A percentile compares a stretch with the other conserved stretches of the same genome.
Conservation (phyloP, 1,140 invertebrate genomes). For the Spodoptera litura region DNA sequence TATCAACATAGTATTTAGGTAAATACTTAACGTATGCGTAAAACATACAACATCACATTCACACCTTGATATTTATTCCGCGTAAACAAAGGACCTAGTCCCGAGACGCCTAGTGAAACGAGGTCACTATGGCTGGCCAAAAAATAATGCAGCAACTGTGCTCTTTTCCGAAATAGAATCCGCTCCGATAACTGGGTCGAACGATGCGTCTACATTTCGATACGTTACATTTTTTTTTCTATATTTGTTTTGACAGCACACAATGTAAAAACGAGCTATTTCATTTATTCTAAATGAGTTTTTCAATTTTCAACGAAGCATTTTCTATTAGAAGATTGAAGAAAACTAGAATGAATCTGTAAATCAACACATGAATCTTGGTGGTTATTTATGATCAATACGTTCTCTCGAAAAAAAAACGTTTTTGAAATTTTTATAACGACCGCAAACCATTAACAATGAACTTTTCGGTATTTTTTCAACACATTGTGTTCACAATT, state of each 20-base stretch:
- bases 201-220: slow-evolving; percentile 68
- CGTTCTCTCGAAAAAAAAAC: no score
- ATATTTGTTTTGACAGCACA: slow-evolving; percentile 42
- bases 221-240: slow-evolving; percentile 49
- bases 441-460: no score
- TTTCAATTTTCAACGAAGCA: no score
- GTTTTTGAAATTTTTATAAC: no score
- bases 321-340: no score
- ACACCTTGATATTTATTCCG: slow-evolving; percentile 43
- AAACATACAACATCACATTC: neutral
- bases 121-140: slow-evolving; percentile 73
- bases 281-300: neutral
- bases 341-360: no score
- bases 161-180: slow-evolving; percentile 78
- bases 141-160: slow-evolving; percentile 76
- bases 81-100: slow-evolving; percentile 58
- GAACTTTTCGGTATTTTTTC: no score
- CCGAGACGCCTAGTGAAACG: slow-evolving; percentile 58
- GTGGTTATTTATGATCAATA: neutral
- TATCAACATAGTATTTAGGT: no score
- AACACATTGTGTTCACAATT: neutral
- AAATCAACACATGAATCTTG: neutral
- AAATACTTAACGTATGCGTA: neutral
- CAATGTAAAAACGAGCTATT: slow-evolving; percentile 19
- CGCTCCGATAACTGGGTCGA: slow-evolving; percentile 71